These are phyloP conservation scores for Syncerus caffer DNA, from an alignment of 2,797 vertebrate genomes.

Conservation along the genomic window DNA sequence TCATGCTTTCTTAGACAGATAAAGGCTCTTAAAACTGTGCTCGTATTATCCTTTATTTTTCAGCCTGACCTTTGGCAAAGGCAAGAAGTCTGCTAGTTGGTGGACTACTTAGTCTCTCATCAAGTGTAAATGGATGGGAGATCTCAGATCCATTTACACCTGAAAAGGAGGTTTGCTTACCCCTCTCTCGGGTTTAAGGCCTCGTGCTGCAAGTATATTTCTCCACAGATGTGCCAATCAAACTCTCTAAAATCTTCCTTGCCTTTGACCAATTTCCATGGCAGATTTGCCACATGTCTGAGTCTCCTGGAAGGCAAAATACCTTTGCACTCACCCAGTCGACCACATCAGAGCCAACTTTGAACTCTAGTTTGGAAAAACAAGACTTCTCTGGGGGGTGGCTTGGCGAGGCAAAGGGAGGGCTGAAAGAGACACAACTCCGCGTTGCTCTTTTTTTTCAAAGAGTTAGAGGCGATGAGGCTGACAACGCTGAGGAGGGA, in stretches of 20 bases:
- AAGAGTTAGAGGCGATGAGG: constrained; percentile 62
- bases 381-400: not conserved
- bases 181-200: constrained; percentile 42
- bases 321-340: not conserved
- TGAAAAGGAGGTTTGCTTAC: constrained; percentile 71
- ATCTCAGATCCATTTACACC: constrained; percentile 76
- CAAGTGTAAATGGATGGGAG: constrained; percentile 79
- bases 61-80: constrained; percentile 64
- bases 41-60: constrained; percentile 49
- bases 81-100: constrained; percentile 51
- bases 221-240: constrained; percentile 41
- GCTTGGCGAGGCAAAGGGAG: not conserved
- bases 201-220: not conserved
- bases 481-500: not conserved
- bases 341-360: not conserved
- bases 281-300: not conserved
- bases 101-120: not conserved
- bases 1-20: not conserved
- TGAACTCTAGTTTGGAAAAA: not conserved
- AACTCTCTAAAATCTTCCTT: not conserved
- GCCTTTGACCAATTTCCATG: constrained; percentile 62
- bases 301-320: constrained; percentile 18
- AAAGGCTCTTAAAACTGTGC: not conserved
- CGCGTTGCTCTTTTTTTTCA: constrained; percentile 47
- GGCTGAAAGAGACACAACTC: constrained; percentile 9